These are phyloP conservation scores for Bembecia ichneumoniformis DNA, from an alignment of 2,888 invertebrate genomes.

Conservation along the genomic window DNA sequence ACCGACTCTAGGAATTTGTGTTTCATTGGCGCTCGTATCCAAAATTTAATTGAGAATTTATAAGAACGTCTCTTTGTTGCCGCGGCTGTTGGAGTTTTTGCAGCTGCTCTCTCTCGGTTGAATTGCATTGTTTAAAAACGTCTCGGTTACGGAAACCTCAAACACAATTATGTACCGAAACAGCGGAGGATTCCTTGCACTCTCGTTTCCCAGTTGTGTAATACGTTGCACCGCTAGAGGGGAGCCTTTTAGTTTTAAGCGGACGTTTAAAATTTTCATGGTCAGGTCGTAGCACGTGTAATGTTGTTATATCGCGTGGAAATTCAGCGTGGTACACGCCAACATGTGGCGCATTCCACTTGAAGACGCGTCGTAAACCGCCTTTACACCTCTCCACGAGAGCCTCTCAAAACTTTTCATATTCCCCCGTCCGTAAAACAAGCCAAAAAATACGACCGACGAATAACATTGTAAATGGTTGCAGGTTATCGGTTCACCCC, in stretches of 20 bases:
- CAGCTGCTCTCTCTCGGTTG: conserved; percentile 7
- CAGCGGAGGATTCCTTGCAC: conserved; percentile 18
- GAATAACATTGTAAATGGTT: conserved; percentile 70
- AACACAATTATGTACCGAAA: conserved; percentile 1
- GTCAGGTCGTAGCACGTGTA: conserved; percentile 64
- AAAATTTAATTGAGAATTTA: conserved; percentile 70
- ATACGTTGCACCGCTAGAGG: conserved; percentile 17
- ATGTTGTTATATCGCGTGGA: conserved; percentile 54
- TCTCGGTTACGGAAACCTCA: conserved; percentile 32
- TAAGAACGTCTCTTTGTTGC: conserved; percentile 62
- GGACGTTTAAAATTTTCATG: conserved; percentile 66
- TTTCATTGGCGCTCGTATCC: conserved; percentile 67
- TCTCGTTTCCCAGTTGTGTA: conserved; percentile 18
- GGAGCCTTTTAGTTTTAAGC: conserved; percentile 45
- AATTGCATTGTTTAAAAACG: conserved; percentile 46
- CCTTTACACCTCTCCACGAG: conserved; percentile 63
- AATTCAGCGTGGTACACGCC: conserved; percentile 48
- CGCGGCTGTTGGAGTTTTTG: conserved; percentile 41
- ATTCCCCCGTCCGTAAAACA: conserved; percentile 66
- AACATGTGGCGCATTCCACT: conserved; percentile 63
- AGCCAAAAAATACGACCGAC: conserved; percentile 68
- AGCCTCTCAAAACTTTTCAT: conserved; percentile 70
- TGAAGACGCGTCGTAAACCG: conserved; percentile 70
- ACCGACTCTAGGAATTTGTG: conserved; percentile 71
- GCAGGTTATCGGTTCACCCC: conserved; percentile 47